These are phyloP conservation scores for Euproctis similis DNA, from an alignment of 2,888 invertebrate genomes.

Conservation along the genomic window DNA sequence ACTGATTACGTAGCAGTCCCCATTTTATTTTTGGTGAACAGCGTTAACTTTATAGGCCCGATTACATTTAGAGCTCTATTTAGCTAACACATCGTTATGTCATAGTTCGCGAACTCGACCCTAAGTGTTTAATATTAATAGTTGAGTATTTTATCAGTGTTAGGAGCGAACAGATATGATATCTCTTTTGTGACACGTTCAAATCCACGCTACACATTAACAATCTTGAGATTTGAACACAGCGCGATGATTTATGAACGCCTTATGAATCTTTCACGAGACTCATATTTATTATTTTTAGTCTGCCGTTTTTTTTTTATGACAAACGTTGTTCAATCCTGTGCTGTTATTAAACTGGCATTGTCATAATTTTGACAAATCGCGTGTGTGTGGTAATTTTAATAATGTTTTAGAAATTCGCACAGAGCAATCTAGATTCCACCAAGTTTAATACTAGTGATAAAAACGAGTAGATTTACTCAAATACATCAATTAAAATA, in stretches of 20 bases:
- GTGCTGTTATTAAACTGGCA: conserved; percentile 10
- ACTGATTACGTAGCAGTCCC: too few relatives aligned
- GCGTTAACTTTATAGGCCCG: too few relatives aligned
- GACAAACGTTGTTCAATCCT: conserved; percentile 14
- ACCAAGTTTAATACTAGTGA: too few relatives aligned
- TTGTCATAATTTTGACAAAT: conserved; percentile 19
- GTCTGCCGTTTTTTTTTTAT: conserved; percentile 5
- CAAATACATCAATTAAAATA: too few relatives aligned
- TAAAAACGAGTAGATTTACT: too few relatives aligned
- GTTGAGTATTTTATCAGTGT: background rate
- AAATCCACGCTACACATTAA: conserved; percentile 16
- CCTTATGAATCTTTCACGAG: conserved; percentile 17
- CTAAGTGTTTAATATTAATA: conserved; percentile 5
- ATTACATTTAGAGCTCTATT: too few relatives aligned
- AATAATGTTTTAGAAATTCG: too few relatives aligned
- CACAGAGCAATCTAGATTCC: too few relatives aligned
- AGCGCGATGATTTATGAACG: conserved; percentile 20
- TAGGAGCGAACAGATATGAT: conserved; percentile 16
- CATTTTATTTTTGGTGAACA: too few relatives aligned
- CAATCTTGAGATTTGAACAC: conserved; percentile 18
- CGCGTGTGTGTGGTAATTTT: too few relatives aligned
- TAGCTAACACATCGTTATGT: too few relatives aligned
- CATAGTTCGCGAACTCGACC: too few relatives aligned
- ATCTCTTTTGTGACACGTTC: conserved; percentile 9
- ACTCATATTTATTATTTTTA: conserved; percentile 20